Evolutionary conservation across 2,888 invertebrate genomes (phyloP), one percentile per base, ranked within the genome.

Genomic region (Rapana venosa): DNA sequence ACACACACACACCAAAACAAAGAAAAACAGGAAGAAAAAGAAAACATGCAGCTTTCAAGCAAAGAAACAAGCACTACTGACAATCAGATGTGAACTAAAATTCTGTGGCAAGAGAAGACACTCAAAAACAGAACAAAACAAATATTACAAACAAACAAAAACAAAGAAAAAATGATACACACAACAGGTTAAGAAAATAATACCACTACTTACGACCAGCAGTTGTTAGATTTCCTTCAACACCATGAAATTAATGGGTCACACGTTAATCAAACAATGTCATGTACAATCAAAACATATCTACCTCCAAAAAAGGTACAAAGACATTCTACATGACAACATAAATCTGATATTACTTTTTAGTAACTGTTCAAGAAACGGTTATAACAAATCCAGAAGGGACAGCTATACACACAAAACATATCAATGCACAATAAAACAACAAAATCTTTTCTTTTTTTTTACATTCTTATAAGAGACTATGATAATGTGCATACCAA

Each of bases 161-260:
- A 8, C 77, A 77, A 30, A n/a, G 22, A 74, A 74, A 4, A 30
- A 11, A 79, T 74, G 32, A 79, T 4, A 32, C 17, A 4, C 6
- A 83, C 81, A 74, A 70, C 36, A 70, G 11, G 66, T n/a, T 58
- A 30, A 32, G 61, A 66, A 85, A 13, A 22, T 15, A 85, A 36
- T n/a, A 87, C 35, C 35, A 30, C 35, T 87, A 87, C 87, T 87
- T 87, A 87, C 87, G 87, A 74, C 87, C 87, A 32, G 74, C 36
- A 70, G 35, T 74, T 87, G 66, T 74, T 87, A 70, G 58, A 87
- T 87, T 87, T n/a, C 87, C 87, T 87, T 61, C 61, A 87, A 87
- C 22, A 47, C 47, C 81, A 47, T 15, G 36, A 22, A 47, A 83
- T 47, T 83, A 83, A 83, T 47, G 13, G 79, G 79, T 35, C 35